Evolutionary conservation across 2,113 vertebrate species (phyloP).

Genomic region (Cichladusa arquata): DNA sequence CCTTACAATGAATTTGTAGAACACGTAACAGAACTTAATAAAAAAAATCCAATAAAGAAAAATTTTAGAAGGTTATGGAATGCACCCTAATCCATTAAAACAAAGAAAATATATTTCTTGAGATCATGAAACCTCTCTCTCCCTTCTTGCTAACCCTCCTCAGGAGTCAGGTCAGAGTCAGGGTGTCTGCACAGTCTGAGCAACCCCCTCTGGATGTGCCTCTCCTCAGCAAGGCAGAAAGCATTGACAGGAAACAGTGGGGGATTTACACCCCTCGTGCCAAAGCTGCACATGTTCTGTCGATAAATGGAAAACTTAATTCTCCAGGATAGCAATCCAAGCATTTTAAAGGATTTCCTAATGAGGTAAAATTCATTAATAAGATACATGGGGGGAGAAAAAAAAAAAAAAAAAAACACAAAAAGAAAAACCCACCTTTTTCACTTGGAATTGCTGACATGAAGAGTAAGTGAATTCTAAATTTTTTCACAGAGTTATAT

Average conservation of each 20-base stretch:
- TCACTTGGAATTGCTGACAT: background rate
- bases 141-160: background rate
- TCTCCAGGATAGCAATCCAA: slow-evolving; percentile 2
- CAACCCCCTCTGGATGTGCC: background rate
- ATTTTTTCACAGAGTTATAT: background rate
- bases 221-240: background rate
- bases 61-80: background rate
- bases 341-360: slow-evolving; percentile 31
- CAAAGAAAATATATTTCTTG: background rate
- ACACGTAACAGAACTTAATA: background rate
- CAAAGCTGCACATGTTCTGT: background rate
- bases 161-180: background rate
- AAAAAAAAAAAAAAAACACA: too few relatives aligned
- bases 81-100: background rate
- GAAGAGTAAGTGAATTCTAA: background rate
- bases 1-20: background rate
- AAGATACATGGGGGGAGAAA: rapidly evolving
- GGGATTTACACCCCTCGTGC: background rate
- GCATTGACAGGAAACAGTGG: background rate
- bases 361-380: slow-evolving; percentile 23
- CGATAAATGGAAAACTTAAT: slow-evolving; percentile 26
- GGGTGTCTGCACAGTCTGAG: background rate
- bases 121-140: background rate
- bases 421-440: background rate
- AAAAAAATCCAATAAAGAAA: background rate